Percentiles rank a stretch among this genome's conserved stretches.
Conservation (phyloP, 2,797 vertebrate genomes). For the Sebastes steindachneri region DNA sequence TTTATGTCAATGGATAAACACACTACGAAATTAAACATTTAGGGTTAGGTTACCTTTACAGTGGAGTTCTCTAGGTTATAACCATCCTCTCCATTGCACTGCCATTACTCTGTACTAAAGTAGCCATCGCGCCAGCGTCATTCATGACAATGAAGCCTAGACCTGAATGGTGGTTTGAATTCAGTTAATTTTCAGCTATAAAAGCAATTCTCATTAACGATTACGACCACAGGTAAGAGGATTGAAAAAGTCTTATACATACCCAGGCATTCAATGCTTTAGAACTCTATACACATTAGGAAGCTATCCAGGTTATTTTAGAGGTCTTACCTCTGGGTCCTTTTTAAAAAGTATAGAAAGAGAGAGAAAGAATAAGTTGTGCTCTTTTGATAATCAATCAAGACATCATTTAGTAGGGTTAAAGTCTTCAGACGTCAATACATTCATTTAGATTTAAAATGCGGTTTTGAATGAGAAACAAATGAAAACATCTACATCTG, state of each 20-base stretch:
- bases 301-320: constrained; percentile 90
- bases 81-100: constrained; percentile 96
- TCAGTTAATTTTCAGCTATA: constrained; percentile 91
- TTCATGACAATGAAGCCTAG: constrained; percentile 90
- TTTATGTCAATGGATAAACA: constrained; percentile 92
- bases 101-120: constrained; percentile 97
- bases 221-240: constrained; percentile 88
- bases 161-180: constrained; percentile 94
- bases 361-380: constrained; percentile 90
- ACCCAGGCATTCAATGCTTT: constrained; percentile 89
- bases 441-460: constrained; percentile 89
- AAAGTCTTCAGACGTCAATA: constrained; percentile 85
- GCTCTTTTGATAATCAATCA: constrained; percentile 86
- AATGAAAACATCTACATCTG: constrained; percentile 89
- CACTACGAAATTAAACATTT: constrained; percentile 97
- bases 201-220: constrained; percentile 85
- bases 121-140: constrained; percentile 91
- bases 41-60: constrained; percentile 97
- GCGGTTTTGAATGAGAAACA: constrained; percentile 82
- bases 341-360: constrained; percentile 91
- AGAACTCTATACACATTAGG: constrained; percentile 89
- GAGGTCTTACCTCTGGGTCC: constrained; percentile 90
- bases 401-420: constrained; percentile 87
- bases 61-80: constrained; percentile 96
- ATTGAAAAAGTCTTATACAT: constrained; percentile 90